Conservation (phyloP, 1,140 invertebrate genomes). For the Nasonia vitripennis region DNA sequence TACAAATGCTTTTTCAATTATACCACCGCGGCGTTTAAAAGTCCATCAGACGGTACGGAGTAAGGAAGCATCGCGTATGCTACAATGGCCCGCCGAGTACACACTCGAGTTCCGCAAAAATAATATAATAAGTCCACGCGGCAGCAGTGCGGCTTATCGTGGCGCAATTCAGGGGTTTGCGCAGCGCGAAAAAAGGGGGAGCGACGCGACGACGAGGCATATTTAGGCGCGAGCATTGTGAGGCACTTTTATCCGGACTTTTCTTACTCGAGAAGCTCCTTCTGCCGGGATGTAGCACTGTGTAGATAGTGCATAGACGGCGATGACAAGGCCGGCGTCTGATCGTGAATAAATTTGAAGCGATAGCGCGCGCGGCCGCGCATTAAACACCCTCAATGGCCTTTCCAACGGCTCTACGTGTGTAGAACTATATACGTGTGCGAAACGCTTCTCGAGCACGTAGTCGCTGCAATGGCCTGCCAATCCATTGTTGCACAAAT, state of each 20-base stretch:
- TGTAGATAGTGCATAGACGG: not conserved
- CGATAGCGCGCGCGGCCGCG: too few relatives aligned
- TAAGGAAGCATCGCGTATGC: not conserved
- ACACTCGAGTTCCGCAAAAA: not conserved
- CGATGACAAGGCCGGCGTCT: conserved; percentile 19
- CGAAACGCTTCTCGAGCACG: conserved; percentile 23
- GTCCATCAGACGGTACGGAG: not conserved
- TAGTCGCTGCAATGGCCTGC: not conserved
- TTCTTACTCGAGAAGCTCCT: not conserved
- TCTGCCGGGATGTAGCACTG: not conserved
- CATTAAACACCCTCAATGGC: too few relatives aligned
- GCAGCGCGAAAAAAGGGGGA: conserved; percentile 18
- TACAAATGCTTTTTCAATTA: not conserved
- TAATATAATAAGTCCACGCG: not conserved
- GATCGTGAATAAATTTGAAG: conserved; percentile 46
- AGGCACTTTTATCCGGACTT: not conserved
- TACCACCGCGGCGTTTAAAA: not conserved
- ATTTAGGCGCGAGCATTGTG: not conserved
- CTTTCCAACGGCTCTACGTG: too few relatives aligned
- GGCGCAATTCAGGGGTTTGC: not conserved
- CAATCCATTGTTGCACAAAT: conserved; percentile 46
- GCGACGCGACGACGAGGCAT: not conserved
- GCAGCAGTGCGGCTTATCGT: not conserved
- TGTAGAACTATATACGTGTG: too few relatives aligned
- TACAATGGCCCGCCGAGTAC: not conserved